Evolutionary conservation across 1,140 invertebrate species (phyloP).

Genomic region (Drosophila murphyi): DNA sequence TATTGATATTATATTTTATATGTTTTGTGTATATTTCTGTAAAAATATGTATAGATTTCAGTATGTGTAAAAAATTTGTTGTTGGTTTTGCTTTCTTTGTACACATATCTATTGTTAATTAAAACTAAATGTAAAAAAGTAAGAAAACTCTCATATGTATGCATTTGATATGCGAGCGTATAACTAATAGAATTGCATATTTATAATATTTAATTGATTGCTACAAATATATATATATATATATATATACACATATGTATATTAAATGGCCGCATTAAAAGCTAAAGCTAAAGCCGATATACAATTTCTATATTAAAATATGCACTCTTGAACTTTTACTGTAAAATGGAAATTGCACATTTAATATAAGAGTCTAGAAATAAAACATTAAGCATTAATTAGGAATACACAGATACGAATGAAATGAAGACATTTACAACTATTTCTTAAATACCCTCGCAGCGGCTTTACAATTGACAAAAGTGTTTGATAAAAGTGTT

Average conservation of each 20-base stretch:
- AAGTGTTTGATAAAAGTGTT: no score
- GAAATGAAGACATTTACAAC: slow-evolving; percentile 33
- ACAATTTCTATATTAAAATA: slow-evolving; percentile 8
- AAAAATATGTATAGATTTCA: slow-evolving; percentile 55
- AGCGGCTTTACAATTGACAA: not conserved
- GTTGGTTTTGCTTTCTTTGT: slow-evolving; percentile 11
- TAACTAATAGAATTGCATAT: slow-evolving; percentile 44
- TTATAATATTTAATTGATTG: slow-evolving; percentile 38
- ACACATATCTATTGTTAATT: slow-evolving; percentile 49
- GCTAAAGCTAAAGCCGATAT: slow-evolving; percentile 67
- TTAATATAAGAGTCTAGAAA: slow-evolving; percentile 16
- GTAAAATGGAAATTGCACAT: slow-evolving; percentile 52
- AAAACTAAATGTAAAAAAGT: slow-evolving; percentile 37
- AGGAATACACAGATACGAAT: slow-evolving; percentile 32
- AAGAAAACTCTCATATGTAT: slow-evolving; percentile 39
- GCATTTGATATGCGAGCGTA: slow-evolving; percentile 67
- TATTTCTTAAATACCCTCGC: not conserved
- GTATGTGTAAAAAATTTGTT: slow-evolving; percentile 29
- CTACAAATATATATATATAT: slow-evolving; percentile 15
- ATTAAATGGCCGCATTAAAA: slow-evolving; percentile 63
- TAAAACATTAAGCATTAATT: slow-evolving; percentile 12
- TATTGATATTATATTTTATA: slow-evolving; percentile 20
- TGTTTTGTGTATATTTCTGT: slow-evolving; percentile 64
- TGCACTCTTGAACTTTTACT: slow-evolving; percentile 8
- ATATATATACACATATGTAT: slow-evolving; percentile 19